phyloP scores from a whole-genome alignment of 2,113 vertebrate genomes.

The Scolopax mira region DNA sequence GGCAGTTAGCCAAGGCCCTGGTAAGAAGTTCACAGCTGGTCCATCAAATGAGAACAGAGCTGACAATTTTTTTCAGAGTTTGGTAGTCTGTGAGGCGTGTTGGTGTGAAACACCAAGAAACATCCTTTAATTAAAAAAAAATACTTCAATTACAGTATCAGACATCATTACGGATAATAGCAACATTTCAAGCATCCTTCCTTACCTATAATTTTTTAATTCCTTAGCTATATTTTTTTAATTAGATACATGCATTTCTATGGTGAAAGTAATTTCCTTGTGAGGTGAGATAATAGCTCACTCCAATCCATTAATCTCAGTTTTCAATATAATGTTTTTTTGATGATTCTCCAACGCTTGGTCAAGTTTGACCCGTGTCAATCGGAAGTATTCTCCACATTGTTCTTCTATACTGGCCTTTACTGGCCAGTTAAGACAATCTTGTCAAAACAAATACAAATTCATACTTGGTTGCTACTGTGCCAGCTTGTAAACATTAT shows the following conservation, averaged over 20 bases:
- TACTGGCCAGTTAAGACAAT: neutral
- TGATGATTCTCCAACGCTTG: neutral
- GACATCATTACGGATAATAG: neutral
- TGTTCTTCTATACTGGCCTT: neutral
- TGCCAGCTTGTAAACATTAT: neutral
- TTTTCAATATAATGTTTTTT: neutral
- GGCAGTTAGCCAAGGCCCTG: neutral
- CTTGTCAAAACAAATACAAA: neutral
- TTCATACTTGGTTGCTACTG: neutral
- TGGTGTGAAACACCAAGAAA: neutral
- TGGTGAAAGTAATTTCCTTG: neutral
- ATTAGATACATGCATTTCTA: neutral
- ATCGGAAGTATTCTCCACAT: neutral
- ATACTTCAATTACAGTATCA: neutral
- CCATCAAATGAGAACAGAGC: accelerated
- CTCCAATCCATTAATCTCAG: neutral
- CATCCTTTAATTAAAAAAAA: neutral
- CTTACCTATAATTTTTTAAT: neutral
- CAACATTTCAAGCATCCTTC: neutral
- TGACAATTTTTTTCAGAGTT: neutral
- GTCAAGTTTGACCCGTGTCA: neutral
- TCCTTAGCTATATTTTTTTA: neutral
- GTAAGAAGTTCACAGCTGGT: neutral
- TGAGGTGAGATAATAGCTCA: neutral
- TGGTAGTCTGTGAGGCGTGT: neutral